Evolutionary conservation across 2,113 vertebrate genomes (phyloP), one percentile per base, ranked within the genome.

Genomic region (Lonchura striata): DNA sequence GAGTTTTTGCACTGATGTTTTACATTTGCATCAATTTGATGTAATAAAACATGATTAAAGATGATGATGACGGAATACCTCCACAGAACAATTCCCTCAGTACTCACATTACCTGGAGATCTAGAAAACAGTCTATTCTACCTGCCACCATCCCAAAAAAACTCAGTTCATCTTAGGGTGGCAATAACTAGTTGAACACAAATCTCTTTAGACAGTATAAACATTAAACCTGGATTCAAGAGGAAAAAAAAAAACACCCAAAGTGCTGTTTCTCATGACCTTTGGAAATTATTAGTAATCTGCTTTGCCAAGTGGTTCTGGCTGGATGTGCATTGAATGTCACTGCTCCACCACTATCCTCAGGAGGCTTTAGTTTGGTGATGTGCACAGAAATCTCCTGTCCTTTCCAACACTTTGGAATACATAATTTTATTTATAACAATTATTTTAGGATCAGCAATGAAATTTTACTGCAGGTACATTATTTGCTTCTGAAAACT

Each of bases 201-300:
- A 71, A 2, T 11, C 41, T 64, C 44, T 52, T 56, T 54, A 69
- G 4, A 15, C 20, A 82, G 27, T 21, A 33, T 13, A 31, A 69
- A 50, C 19, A 71, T 41, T 20, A 70, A 86, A 81, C 5, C 6
- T 2, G 5, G 33, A 61, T 44, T 63, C 19, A 81, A 81, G 44
- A 63, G 35, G 20, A 83, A 15, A 25, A 37, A 70, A 60, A 18
- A 17, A 11, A 33, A 80, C 46, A n/a, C n/a, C n/a, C n/a, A n/a
- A 25, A 17, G 10, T 2, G 2, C 11, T 28, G 15, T 30, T 90
- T 91, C 66, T 69, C 64, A 54, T 77, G 71, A 90, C 71, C 75
- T 94, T 90, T 94, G 60, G 39, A 92, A 93, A n/a, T 86, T 75
- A 61, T 63, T 70, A 94, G 42, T 42, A 88, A 83, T 63, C 82